Conservation (phyloP, 2,888 invertebrate genomes). For the Anthrax anthrax region DNA sequence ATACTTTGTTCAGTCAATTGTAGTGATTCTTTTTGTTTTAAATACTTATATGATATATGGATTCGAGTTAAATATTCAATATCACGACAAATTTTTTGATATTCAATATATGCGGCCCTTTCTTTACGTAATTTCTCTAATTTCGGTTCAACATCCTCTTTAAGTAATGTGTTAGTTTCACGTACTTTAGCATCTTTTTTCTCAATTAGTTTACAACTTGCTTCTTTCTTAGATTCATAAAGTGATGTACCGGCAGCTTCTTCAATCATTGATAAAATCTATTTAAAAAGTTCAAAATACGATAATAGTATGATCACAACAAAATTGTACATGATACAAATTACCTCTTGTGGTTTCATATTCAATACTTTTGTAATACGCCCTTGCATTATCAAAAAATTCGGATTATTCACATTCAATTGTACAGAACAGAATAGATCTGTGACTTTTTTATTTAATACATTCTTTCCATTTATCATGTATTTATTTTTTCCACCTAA, state of each 20-base stretch:
- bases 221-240: slow-evolving; percentile 88
- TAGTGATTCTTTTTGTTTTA: slow-evolving; percentile 33
- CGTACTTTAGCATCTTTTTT: slow-evolving; percentile 83
- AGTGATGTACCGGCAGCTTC: slow-evolving; percentile 96
- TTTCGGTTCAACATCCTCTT: slow-evolving; percentile 83
- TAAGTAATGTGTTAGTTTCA: slow-evolving; percentile 64
- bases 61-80: slow-evolving; percentile 66
- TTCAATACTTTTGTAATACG: slow-evolving; percentile 96
- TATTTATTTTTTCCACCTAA: slow-evolving; percentile 88
- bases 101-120: slow-evolving; percentile 70
- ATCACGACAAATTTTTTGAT: slow-evolving; percentile 71
- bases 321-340: slow-evolving; percentile 7
- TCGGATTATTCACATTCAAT: slow-evolving; percentile 97
- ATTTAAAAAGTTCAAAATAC: slow-evolving; percentile 5
- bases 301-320: neutral
- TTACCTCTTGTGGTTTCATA: slow-evolving; percentile 94
- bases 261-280: slow-evolving; percentile 94
- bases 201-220: slow-evolving; percentile 72
- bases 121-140: slow-evolving; percentile 75
- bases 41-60: slow-evolving; percentile 34
- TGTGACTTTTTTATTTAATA: slow-evolving; percentile 76
- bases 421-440: slow-evolving; percentile 96
- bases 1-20: slow-evolving; percentile 40
- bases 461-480: slow-evolving; percentile 81
- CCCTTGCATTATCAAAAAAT: slow-evolving; percentile 99